Conservation (phyloP, 2,797 vertebrate genomes). For the Leucoraja ocellata region DNA sequence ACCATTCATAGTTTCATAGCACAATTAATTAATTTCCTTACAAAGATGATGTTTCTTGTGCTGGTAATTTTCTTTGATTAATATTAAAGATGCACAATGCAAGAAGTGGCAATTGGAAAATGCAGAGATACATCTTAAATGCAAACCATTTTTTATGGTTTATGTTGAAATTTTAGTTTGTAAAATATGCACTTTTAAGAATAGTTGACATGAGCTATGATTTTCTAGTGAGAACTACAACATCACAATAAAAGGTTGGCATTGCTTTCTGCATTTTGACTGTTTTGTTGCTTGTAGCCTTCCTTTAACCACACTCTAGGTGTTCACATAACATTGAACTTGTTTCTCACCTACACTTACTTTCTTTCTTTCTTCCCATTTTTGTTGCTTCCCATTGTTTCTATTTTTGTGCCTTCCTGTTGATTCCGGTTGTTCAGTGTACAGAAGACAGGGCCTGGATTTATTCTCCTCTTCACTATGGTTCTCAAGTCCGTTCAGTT, state of each 20-base stretch:
- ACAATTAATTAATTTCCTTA: background rate
- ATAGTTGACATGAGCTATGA: background rate
- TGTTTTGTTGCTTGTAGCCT: slow-evolving; percentile 41
- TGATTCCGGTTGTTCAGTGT: slow-evolving; percentile 73
- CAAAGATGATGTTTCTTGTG: background rate
- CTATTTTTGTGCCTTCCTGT: slow-evolving; percentile 66
- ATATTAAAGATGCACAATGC: background rate
- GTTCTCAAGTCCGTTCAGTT: slow-evolving; percentile 77
- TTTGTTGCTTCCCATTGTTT: slow-evolving; percentile 49
- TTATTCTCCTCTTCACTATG: slow-evolving; percentile 98
- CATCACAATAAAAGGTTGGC: background rate
- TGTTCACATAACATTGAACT: slow-evolving; percentile 54
- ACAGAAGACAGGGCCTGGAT: slow-evolving; percentile 97
- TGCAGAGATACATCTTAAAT: background rate
- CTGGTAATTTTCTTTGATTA: background rate
- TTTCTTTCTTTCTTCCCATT: slow-evolving; percentile 55
- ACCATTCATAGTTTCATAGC: background rate
- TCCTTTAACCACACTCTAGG: slow-evolving; percentile 63
- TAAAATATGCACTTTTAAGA: background rate
- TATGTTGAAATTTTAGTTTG: background rate
- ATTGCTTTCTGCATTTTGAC: background rate
- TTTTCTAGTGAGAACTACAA: background rate
- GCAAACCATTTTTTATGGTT: background rate
- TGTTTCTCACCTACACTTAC: slow-evolving; percentile 57
- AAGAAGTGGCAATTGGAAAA: background rate